Conservation (phyloP, 2,888 invertebrate species). For the Meta bourneti region DNA sequence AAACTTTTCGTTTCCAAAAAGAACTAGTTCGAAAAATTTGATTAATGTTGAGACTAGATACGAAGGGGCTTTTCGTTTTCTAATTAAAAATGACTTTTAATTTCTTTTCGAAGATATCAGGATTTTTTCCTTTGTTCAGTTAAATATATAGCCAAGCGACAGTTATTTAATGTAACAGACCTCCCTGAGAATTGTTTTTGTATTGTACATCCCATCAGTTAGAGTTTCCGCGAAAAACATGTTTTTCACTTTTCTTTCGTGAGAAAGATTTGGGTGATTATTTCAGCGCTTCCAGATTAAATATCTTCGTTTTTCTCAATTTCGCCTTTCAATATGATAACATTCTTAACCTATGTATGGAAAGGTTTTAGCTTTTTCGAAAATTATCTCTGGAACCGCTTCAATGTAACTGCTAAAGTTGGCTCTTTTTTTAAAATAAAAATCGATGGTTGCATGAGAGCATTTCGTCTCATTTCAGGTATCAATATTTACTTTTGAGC, state of each 20-base stretch:
- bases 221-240: background rate
- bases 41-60: background rate
- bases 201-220: background rate
- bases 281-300: background rate
- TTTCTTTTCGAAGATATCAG: background rate
- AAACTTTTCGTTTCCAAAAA: background rate
- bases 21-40: background rate
- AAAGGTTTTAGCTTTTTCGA: background rate
- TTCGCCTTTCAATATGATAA: background rate
- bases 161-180: background rate
- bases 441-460: too few relatives aligned
- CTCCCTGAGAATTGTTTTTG: background rate
- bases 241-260: background rate
- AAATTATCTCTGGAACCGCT: background rate
- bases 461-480: too few relatives aligned
- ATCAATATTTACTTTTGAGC: too few relatives aligned
- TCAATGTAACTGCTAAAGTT: background rate
- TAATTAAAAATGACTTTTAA: slow-evolving; percentile 15
- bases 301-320: background rate
- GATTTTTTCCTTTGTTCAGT: background rate
- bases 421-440: background rate
- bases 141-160: background rate
- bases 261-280: background rate
- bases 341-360: too few relatives aligned
- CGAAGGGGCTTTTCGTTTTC: slow-evolving; percentile 2